Evolutionary conservation across 2,888 invertebrate genomes (phyloP), one percentile per base, ranked within the genome.

Genomic region (Cheilosia pagana): DNA sequence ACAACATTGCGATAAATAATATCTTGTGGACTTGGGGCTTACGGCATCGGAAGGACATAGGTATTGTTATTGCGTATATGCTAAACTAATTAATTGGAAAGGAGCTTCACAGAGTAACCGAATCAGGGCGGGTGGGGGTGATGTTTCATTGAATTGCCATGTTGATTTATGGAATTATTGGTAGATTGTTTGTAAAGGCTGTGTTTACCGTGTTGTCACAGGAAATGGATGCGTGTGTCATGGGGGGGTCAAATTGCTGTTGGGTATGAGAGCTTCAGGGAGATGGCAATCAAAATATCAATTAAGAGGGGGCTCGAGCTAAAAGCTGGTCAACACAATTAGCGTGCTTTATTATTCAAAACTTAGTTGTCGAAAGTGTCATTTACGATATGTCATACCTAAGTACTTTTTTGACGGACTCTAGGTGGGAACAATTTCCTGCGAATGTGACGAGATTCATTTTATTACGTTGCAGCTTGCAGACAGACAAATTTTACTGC

Each of bases 101-200:
- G 39, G 19, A 50, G 50, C 50, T 71, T 59, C 70, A 71, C 6
- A n/a, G 57, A 50, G 48, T 35, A 48, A 2, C 25, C 12, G 19
- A 43, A 16, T 43, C 7, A 14, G 10, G 12, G 41, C 19, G 48
- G 19, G 23, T 8, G 23, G 68, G 68, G 57, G 62, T 48, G 50
- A 55, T 25, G 62, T 74, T 62, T 63, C 75, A 74, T 74, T 74
- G 55, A 68, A 74, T 68, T 81, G 53, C 7, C 52, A 52, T 62
- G 63, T 78, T 71, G 70, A 78, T 78, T 78, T 78, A 78, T 71
- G 63, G 4, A 65, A 57, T 78, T 63, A 55, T 31, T 68, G 16
- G 45, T 55, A 53, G 43, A 53, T 39, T 68, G 60, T 81, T 62
- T 68, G 67, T 16, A 23, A 57, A 50, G 53, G 39, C 19, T 31